A percentile compares a stretch with the other conserved stretches of the same genome.
phyloP scores from a whole-genome alignment of 1,140 invertebrate genomes.

The Drosophila grimshawi region DNA sequence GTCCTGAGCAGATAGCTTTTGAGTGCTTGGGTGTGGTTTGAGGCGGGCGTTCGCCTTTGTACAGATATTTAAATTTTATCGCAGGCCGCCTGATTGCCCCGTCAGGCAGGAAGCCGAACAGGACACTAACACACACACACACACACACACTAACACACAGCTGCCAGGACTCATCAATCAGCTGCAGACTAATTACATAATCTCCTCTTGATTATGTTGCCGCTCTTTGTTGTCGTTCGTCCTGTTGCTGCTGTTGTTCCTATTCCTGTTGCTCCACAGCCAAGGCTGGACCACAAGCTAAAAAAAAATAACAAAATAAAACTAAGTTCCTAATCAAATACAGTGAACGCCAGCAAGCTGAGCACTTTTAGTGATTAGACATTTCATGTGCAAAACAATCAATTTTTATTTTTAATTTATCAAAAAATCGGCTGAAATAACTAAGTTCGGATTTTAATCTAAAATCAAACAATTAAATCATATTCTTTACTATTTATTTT shows the following conservation, averaged over 20 bases:
- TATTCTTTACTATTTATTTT: no score
- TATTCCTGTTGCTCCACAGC: conserved; percentile 15
- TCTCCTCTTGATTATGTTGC: conserved; percentile 83
- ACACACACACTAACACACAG: neutral
- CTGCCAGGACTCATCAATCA: conserved; percentile 84
- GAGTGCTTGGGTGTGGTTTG: conserved; percentile 6
- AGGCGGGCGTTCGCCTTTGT: conserved; percentile 33
- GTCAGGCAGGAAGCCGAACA: conserved; percentile 3
- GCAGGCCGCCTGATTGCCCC: conserved; percentile 70
- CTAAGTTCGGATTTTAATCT: no score
- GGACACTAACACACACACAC: neutral
- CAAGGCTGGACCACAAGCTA: conserved; percentile 3
- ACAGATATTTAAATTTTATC: conserved; percentile 79
- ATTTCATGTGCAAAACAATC: neutral
- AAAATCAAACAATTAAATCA: no score
- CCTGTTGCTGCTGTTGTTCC: conserved; percentile 10
- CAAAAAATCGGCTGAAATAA: no score
- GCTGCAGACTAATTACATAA: conserved; percentile 85
- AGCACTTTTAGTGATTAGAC: neutral
- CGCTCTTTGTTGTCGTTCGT: conserved; percentile 30
- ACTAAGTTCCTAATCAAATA: neutral
- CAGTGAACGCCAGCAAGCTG: neutral
- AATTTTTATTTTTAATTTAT: no score
- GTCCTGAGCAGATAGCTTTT: conserved; percentile 13
- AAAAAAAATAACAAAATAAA: neutral